Base-by-base conservation (phyloP, 1,140 invertebrate species). In the Polyergus mexicanus region DNA sequence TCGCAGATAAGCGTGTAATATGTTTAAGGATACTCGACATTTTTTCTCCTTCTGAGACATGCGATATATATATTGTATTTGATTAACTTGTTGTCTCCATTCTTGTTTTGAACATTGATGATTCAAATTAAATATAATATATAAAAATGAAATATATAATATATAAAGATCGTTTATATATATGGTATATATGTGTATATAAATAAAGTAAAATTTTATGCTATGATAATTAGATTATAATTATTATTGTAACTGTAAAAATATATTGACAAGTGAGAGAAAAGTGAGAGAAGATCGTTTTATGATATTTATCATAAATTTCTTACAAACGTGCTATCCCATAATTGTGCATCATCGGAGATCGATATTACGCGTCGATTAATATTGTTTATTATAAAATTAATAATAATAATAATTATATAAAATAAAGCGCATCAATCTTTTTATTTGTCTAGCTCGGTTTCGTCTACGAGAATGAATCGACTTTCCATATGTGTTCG, bases 21-120 rank as follows among this genome's bases (percentile, higher is more conserved):
- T 35, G 41, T 16, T 83, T 60, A 71, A 35, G 35, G 11, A 25
- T 83, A 60, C 4, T 83, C 41, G 38, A 72, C 25, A 62, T 72
- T 60, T 44, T 72, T 28, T 8, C 41, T 47, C 13, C 7, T 25
- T 11, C 28, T 19, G 13, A 35, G 0, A 11, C 2, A 25, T 35
- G 7, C 11, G n/a, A 32, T 22, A 56, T 13, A 62, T 72, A n/a
- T n/a, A n/a, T n/a, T n/a, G n/a, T n/a, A 81, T 22, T 25, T 58
- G 25, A 28, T 32, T 3, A 32, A 25, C n/a, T 25, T 35, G n/a
- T 8, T 54, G 13, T 54, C 7, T n/a, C 2, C n/a, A 80, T 11
- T 38, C 16, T 69, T 25, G 11, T 38, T 54, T 69, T 25, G 8
- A 68, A 19, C 16, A 62, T 13, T 60, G 25, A n/a, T 13, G 16